These are phyloP conservation scores for Diprion similis DNA, from an alignment of 1,140 invertebrate species.

Conservation along the genomic window DNA sequence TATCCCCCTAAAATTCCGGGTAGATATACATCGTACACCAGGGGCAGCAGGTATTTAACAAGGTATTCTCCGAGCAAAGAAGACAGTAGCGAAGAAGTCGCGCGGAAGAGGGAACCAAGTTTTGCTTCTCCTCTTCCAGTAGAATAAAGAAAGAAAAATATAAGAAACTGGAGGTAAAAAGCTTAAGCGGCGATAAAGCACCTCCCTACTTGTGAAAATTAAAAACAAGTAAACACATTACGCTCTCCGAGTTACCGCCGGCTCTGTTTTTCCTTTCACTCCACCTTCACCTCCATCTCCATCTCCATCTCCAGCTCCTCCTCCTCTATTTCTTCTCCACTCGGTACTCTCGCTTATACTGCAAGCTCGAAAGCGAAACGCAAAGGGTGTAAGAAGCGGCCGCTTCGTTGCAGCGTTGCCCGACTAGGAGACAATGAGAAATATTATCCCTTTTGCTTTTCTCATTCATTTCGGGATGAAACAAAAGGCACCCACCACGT, in stretches of 20 bases:
- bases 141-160: not conserved
- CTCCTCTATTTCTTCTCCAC: too few species aligned
- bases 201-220: not conserved
- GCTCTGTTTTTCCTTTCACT: not conserved
- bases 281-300: not conserved
- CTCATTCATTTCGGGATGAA: slow-evolving; percentile 33
- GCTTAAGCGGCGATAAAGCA: not conserved
- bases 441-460: slow-evolving; percentile 35
- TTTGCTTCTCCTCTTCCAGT: not conserved
- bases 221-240: slow-evolving; percentile 14
- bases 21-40: not conserved
- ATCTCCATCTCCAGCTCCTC: not conserved
- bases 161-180: not conserved
- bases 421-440: slow-evolving; percentile 32
- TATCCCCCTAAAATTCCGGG: not conserved
- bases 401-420: not conserved
- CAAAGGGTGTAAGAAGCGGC: slow-evolving; percentile 5
- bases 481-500: slow-evolving; percentile 33
- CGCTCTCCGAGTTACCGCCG: not conserved
- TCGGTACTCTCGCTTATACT: not conserved
- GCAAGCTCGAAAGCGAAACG: not conserved
- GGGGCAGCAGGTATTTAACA: not conserved
- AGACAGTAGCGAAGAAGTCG: not conserved
- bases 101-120: not conserved
- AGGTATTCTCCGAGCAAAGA: not conserved